phyloP scores from a whole-genome alignment of 2,797 vertebrate species.

The Acanthornis magna region DNA sequence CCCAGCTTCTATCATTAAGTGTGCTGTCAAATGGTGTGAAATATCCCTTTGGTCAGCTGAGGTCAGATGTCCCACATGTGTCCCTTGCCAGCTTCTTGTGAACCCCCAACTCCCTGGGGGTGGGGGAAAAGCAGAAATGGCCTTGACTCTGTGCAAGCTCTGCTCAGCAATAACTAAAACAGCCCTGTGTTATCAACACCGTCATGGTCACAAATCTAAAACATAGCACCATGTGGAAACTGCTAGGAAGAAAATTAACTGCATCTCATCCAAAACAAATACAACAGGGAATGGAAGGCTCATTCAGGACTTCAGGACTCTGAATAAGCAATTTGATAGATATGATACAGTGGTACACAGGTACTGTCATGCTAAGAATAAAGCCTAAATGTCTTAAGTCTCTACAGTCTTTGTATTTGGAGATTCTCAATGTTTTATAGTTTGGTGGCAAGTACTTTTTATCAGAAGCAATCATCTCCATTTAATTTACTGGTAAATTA shows the following conservation, averaged over 20 bases:
- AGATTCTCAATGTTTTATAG: background rate
- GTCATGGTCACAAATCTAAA: background rate
- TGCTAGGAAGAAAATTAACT: background rate
- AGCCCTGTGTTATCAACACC: background rate
- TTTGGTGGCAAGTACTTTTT: background rate
- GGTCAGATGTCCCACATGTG: background rate
- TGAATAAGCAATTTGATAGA: background rate
- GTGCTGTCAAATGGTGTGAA: background rate
- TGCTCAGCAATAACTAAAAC: background rate
- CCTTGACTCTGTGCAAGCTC: background rate
- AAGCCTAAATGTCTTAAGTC: background rate
- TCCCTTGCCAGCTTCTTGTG: background rate
- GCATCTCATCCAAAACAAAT: background rate
- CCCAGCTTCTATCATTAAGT: background rate
- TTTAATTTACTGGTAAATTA: background rate
- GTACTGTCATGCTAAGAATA: background rate
- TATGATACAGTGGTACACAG: background rate
- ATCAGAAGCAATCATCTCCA: background rate
- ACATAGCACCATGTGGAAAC: background rate
- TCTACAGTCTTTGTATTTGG: background rate
- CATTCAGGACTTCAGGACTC: background rate
- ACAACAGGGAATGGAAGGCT: background rate
- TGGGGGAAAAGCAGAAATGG: background rate
- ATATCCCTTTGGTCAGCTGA: background rate
- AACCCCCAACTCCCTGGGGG: rapidly evolving